These are phyloP conservation scores for Crocodylus rhombifer DNA, from an alignment of 2,797 vertebrate genomes.

Conservation along the genomic window DNA sequence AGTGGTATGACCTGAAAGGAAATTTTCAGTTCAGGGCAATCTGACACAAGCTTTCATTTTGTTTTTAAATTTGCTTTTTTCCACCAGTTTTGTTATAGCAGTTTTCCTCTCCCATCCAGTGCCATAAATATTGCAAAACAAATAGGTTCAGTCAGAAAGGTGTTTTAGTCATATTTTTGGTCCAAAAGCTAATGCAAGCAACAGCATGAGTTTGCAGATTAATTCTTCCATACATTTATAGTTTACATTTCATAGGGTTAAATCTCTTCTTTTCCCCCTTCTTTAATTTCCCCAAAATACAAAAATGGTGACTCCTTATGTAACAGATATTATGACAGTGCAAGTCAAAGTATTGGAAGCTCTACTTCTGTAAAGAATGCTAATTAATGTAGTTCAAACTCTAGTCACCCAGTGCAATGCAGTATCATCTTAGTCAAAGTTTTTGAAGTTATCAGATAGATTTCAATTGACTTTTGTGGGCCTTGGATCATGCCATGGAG, in stretches of 20 bases:
- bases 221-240: slow-evolving; percentile 3
- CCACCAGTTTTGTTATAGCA: neutral
- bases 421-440: neutral
- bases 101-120: neutral
- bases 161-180: slow-evolving; percentile 27
- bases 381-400: neutral
- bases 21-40: slow-evolving; percentile 26
- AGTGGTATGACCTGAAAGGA: slow-evolving; percentile 6
- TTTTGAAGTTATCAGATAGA: neutral
- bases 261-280: slow-evolving; percentile 15
- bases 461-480: neutral
- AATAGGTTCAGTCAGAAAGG: slow-evolving; percentile 38
- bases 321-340: neutral
- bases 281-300: neutral
- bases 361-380: slow-evolving; percentile 13
- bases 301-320: neutral
- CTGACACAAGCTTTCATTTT: slow-evolving; percentile 33
- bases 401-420: neutral
- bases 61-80: slow-evolving; percentile 29
- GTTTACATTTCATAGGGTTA: neutral
- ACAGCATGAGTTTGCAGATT: slow-evolving; percentile 9
- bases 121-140: neutral
- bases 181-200: neutral
- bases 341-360: neutral
- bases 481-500: neutral